Percentiles rank a stretch among this genome's conserved stretches.
Evolutionary conservation across 1,140 invertebrate species (phyloP).

Genomic region (Apolygus lucorum): DNA sequence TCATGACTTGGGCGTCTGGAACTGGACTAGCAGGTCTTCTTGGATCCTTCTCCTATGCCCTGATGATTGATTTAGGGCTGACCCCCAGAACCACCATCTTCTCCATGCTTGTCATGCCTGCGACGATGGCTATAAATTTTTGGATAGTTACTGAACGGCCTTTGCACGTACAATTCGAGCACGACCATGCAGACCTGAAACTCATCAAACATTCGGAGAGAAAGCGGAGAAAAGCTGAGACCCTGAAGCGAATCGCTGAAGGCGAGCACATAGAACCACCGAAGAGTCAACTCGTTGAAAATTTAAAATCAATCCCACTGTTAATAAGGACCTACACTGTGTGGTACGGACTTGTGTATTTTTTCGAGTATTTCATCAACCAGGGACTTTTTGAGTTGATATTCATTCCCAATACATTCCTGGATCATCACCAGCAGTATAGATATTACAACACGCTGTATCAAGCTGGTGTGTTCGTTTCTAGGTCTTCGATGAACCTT

Average conservation of each 20-base stretch:
- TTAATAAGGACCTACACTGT: constrained; percentile 64
- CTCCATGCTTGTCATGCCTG: constrained; percentile 64
- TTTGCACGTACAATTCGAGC: not conserved
- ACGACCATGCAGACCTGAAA: no score
- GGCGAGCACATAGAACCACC: no score
- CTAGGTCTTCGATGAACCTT: constrained; percentile 72
- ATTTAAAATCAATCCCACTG: constrained; percentile 48
- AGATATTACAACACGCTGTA: constrained; percentile 76
- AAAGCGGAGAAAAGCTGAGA: no score
- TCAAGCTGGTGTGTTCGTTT: constrained; percentile 79
- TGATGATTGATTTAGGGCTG: constrained; percentile 50
- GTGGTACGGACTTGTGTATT: constrained; percentile 68
- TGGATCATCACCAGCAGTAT: constrained; percentile 58
- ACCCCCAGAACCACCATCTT: constrained; percentile 54
- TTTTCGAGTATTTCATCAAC: constrained; percentile 86
- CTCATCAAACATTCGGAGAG: no score
- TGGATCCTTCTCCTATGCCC: constrained; percentile 66
- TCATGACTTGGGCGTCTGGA: constrained; percentile 78
- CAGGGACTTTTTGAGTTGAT: constrained; percentile 75
- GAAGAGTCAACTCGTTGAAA: constrained; percentile 45
- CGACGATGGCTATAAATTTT: constrained; percentile 52
- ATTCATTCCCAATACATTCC: constrained; percentile 55
- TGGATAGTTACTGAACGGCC: constrained; percentile 20
- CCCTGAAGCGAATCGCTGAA: not conserved
- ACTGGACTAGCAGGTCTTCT: constrained; percentile 75